Evolutionary conservation across 1,140 invertebrate species (phyloP).

Genomic region (Vanessa atalanta): DNA sequence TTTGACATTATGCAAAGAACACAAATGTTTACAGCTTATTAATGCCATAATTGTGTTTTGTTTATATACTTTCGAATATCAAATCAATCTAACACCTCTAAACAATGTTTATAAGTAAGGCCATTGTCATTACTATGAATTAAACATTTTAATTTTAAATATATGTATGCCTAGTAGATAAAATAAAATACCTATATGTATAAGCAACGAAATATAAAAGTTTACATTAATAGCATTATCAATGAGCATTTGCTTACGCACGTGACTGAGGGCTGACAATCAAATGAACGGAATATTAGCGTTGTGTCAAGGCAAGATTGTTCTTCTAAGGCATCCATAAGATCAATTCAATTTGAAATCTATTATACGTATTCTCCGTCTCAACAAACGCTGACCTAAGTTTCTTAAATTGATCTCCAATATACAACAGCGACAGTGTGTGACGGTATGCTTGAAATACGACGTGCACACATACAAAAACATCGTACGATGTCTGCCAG

Average conservation of each 20-base stretch:
- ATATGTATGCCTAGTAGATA: no score
- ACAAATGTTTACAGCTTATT: no score
- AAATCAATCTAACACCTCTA: background rate
- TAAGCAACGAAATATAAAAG: background rate
- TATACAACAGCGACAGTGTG: conserved; percentile 55
- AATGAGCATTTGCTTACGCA: conserved; percentile 19
- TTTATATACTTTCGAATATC: no score
- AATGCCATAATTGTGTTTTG: no score
- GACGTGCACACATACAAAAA: conserved; percentile 61
- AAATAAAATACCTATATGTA: background rate
- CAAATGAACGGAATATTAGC: conserved; percentile 38
- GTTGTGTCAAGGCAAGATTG: conserved; percentile 50
- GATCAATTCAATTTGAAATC: conserved; percentile 53
- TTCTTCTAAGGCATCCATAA: conserved; percentile 67
- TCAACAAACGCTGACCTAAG: conserved; percentile 44
- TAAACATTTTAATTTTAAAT: no score
- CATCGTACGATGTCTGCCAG: conserved; percentile 69
- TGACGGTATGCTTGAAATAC: conserved; percentile 42
- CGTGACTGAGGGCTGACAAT: conserved; percentile 26
- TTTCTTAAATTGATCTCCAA: conserved; percentile 67
- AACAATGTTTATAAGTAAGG: background rate
- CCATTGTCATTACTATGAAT: no score
- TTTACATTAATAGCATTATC: conserved; percentile 2
- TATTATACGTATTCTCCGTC: conserved; percentile 5
- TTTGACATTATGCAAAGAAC: no score